Conservation (phyloP, 2,888 invertebrate genomes). For the Opisthograptis luteolata region DNA sequence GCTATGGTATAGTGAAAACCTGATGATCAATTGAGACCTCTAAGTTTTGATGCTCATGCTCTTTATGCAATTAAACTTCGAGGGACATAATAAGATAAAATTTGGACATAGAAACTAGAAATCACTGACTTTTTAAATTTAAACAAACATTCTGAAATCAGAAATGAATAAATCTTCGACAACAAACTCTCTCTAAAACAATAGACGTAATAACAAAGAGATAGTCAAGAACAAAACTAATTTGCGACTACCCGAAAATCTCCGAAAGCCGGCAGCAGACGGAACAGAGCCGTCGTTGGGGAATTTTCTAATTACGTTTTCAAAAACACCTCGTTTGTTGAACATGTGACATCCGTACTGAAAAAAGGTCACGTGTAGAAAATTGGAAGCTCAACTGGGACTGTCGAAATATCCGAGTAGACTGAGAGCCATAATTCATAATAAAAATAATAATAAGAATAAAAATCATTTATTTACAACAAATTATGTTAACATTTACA, state of each 20-base stretch:
- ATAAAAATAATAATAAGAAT: too few relatives aligned
- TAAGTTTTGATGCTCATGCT: too few relatives aligned
- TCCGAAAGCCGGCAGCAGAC: slow-evolving; percentile 55
- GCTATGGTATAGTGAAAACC: too few relatives aligned
- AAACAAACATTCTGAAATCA: too few relatives aligned
- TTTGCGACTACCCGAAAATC: slow-evolving; percentile 63
- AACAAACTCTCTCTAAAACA: not conserved
- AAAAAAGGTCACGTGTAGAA: slow-evolving; percentile 82
- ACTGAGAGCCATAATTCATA: slow-evolving; percentile 27
- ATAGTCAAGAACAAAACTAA: slow-evolving; percentile 67
- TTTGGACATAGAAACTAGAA: too few relatives aligned
- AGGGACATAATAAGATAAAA: too few relatives aligned
- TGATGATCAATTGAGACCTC: too few relatives aligned
- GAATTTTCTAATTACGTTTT: slow-evolving; percentile 84
- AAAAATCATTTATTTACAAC: too few relatives aligned
- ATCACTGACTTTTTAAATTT: too few relatives aligned
- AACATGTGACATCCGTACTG: slow-evolving; percentile 77
- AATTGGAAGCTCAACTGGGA: slow-evolving; percentile 66
- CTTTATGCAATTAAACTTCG: too few relatives aligned
- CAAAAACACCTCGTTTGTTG: slow-evolving; percentile 82
- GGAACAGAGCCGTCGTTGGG: slow-evolving; percentile 60
- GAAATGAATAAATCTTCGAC: not conserved
- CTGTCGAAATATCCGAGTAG: slow-evolving; percentile 22
- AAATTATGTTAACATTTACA: too few relatives aligned
- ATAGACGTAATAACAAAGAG: slow-evolving; percentile 7